Evolutionary conservation across 2,113 vertebrate genomes (phyloP).

Genomic region (Neodontobutis hainanensis): DNA sequence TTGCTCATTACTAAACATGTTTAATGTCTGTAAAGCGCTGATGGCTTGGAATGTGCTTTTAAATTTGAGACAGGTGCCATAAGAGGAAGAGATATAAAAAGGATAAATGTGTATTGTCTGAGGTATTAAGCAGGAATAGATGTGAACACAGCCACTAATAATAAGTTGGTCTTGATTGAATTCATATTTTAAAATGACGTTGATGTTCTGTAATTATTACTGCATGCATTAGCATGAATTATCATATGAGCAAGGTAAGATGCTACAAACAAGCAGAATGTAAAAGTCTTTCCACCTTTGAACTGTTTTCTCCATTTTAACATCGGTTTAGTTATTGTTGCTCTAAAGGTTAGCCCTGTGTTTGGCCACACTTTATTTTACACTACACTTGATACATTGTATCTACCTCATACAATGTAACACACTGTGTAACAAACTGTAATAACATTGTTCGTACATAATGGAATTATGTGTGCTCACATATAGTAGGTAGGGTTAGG

Average conservation of each 20-base stretch:
- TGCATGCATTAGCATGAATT: constrained; percentile 55
- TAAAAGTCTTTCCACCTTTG: constrained; percentile 25
- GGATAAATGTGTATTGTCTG: constrained; percentile 19
- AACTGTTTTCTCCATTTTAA: constrained; percentile 5
- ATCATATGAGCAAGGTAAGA: constrained; percentile 48
- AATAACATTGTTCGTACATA: too few species aligned
- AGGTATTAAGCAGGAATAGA: too few species aligned
- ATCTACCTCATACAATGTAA: too few species aligned
- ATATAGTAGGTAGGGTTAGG: too few species aligned
- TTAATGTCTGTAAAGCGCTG: not conserved
- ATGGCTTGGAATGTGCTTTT: constrained; percentile 22
- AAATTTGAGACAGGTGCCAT: constrained; percentile 6
- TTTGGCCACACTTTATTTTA: too few species aligned
- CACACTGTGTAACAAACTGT: too few species aligned
- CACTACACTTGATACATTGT: too few species aligned
- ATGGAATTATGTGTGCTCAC: too few species aligned
- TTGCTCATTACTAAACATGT: constrained; percentile 31
- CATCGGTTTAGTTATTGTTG: constrained; percentile 24
- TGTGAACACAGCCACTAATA: not conserved
- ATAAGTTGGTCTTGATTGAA: constrained; percentile 14
- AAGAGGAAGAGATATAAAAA: not conserved
- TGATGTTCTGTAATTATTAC: constrained; percentile 30
- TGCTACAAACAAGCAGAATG: constrained; percentile 48
- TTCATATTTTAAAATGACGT: constrained; percentile 27
- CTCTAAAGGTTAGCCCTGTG: not conserved